Base-by-base conservation (phyloP, 2,888 invertebrate species). In the Melieria omissa region DNA sequence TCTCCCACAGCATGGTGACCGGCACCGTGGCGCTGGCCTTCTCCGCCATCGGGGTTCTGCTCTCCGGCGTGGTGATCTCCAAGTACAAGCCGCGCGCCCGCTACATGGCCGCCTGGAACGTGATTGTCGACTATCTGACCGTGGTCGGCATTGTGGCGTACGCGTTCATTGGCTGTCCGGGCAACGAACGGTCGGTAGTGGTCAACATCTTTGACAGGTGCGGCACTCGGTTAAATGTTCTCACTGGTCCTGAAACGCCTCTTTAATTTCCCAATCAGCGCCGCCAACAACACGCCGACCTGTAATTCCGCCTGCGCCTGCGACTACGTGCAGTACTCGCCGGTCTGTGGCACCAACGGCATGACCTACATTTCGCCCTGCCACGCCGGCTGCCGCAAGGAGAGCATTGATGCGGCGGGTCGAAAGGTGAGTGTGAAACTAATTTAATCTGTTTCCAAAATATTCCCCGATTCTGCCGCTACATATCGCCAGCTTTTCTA, bases 361-460 rank as follows among this genome's bases (percentile, higher is more conserved):
- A 88, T 89, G 63, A 91, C 92, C 5, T 93, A 89, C 82, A 93
- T 93, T 80, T 93, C 93, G 0, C 91, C 93, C 6, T 94, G 94
- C 81, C 93, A 93, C 81, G 94, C 93, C 10, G 94, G 94, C 2
- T 94, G 93, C 81, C 88, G 85, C 60, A 80, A 82, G 16, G 82
- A 85, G 73, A 77, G 82, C 29, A 78, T 76, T n/a, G 78, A 80
- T 41, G 42, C 44, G 16, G 87, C 88, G 78, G 87, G 76, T 29
- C 83, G 84, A 9, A 88, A 88, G 81, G 85, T 89, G 62, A 70
- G 61, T 44, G 0, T 14, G 2, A 7, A 12, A 5, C 10, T 62
- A 2, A 3, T 14, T 62, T 45, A 4, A 6, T 10, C 2, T 45
- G 2, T 16, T 63, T 49, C 29, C 46, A 47, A 46, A 63, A 16